These are phyloP conservation scores for Protobothrops flavoviridis DNA, from an alignment of 2,113 vertebrate species.

Conservation along the genomic window DNA sequence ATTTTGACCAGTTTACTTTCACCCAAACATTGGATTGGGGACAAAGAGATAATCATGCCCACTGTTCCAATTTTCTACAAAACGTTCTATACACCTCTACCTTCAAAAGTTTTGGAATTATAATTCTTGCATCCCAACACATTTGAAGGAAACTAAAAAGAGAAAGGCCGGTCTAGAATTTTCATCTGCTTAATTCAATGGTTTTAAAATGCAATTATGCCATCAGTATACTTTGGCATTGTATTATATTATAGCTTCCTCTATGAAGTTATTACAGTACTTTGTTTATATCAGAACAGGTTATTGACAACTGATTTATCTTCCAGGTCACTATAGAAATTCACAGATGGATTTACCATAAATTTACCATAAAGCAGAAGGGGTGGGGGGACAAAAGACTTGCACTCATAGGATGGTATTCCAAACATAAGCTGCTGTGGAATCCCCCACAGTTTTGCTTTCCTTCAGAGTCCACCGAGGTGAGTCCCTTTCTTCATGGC, in stretches of 20 bases:
- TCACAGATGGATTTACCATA: not conserved
- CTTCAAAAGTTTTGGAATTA: not conserved
- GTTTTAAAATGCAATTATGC: not conserved
- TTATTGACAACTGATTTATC: constrained; percentile 16
- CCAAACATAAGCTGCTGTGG: constrained; percentile 19
- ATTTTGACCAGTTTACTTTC: not conserved
- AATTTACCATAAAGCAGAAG: not conserved
- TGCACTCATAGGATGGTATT: constrained; percentile 23
- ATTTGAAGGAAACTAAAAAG: not conserved
- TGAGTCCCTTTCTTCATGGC: constrained; percentile 12
- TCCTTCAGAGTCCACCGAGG: constrained; percentile 4
- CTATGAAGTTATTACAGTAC: not conserved
- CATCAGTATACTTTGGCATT: not conserved
- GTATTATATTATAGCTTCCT: not conserved
- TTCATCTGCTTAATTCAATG: not conserved
- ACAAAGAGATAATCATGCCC: not conserved
- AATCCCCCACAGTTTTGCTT: constrained; percentile 9
- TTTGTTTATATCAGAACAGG: constrained; percentile 16
- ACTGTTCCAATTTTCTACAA: not conserved
- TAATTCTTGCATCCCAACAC: not conserved
- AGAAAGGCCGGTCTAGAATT: not conserved
- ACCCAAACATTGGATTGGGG: not conserved
- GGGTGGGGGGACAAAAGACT: not conserved
- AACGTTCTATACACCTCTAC: not conserved
- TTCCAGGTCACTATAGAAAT: constrained; percentile 15